Evolutionary conservation across 2,113 vertebrate genomes (phyloP), one percentile per base, ranked within the genome.

Genomic region (Heterotilapia buettikoferi): DNA sequence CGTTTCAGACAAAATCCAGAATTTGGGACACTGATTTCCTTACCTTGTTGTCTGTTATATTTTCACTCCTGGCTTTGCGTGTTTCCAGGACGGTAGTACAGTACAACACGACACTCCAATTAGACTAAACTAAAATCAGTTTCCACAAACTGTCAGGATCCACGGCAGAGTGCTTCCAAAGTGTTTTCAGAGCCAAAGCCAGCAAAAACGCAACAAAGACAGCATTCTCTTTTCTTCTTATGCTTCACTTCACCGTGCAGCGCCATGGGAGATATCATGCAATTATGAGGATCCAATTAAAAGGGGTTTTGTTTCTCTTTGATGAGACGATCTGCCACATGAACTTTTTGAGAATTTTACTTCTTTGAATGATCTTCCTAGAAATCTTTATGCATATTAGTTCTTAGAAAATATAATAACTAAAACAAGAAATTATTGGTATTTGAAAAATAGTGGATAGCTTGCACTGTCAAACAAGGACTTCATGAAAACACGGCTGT

Each of bases 171-270:
- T 81, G 83, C 33, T 19, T 88, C 29, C 63, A 86, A 61, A 66
- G 18, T 43, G 29, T 19, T 45, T 21, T 18, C 24, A 73, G 84
- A 56, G 66, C 59, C 83, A 83, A 84, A 63, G 40, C 8, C 59
- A 26, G 78, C 63, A 26, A 86, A 80, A 83, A 53, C 38, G 12
- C 82, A 90, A 96, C 94, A 96, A 95, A 94, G 90, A 16, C 57
- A 7, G 40, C 90, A 91, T 95, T 95, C 86, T 93, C 29, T 66
- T 43, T 7, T 29, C 43, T 52, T 54, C 53, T 71, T 85, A 80
- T 88, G 93, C 88, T 82, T 94, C 91, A 89, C 63, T 93, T 89
- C 90, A 86, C 87, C 53, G 76, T 7, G 57, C 71, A 71, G 45
- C 50, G 57, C 61, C 57, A 84, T 5, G 50, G 78, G 40, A 83